phyloP scores from a whole-genome alignment of 2,797 vertebrate species.

The Tokudaia muenninki region DNA sequence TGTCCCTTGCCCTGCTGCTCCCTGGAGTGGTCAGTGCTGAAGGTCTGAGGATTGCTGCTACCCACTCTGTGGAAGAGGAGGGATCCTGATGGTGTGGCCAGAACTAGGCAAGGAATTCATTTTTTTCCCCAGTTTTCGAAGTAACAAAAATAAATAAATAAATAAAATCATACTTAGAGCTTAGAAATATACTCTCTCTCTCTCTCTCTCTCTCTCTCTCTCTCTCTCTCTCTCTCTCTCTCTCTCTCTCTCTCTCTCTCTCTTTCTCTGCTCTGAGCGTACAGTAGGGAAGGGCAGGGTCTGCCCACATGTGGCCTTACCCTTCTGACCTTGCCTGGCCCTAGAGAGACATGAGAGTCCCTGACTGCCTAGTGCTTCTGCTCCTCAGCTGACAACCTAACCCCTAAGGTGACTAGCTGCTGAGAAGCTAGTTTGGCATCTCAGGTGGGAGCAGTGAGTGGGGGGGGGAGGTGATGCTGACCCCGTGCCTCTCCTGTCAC shows the following conservation, averaged over 20 bases:
- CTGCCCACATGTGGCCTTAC: no score
- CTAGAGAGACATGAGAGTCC: not conserved
- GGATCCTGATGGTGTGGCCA: not conserved
- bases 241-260: no score
- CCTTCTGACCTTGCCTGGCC: not conserved
- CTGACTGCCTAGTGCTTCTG: not conserved
- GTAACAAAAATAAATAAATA: not conserved
- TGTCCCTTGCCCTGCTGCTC: not conserved
- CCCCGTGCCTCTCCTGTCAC: not conserved
- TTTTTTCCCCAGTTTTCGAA: not conserved
- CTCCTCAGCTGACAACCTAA: not conserved
- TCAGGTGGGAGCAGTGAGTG: not conserved
- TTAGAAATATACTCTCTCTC: not conserved
- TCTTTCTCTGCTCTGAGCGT: not conserved
- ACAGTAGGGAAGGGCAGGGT: not conserved
- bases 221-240: no score
- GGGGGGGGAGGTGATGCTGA: not conserved
- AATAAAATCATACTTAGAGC: not conserved
- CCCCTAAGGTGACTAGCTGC: not conserved
- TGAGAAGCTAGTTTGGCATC: not conserved
- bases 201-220: no score
- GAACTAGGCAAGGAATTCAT: not conserved
- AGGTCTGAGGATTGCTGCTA: not conserved
- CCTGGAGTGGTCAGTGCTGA: not conserved
- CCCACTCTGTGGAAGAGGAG: not conserved